Base-by-base conservation (phyloP, 1,140 invertebrate genomes). In the Diorhabda sublineata region DNA sequence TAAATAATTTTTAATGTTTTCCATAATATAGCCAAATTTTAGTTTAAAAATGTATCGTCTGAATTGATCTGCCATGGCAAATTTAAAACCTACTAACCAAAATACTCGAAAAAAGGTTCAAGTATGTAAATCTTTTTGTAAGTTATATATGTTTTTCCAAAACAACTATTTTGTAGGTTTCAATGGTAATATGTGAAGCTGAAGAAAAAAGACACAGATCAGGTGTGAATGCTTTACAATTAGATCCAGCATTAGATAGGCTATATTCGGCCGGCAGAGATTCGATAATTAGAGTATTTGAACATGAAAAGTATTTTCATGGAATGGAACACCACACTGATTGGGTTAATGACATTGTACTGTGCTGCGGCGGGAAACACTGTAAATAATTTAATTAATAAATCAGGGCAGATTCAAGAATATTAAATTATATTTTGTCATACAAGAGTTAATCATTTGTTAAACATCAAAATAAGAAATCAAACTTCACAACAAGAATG, bases 261-360 rank as follows among this genome's bases (percentile, higher is more conserved):
- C 86, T 99, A 26, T 99, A 98, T 84, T 97, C 97, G 1, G 98
- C 97, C 69, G 97, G 97, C n/a, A 86, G 97, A 71, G 98, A 99
- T 84, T 96, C 96, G 58, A 98, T 99, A 73, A 98, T 99, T 76
- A 87, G 98, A 66, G 97, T 98, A 80, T 99, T 97, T 95, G 95
- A 98, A 78, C 85, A 84, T 76, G 93, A 97, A 75, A 89, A 91
- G 59, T 99, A 97, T 81, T 88, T 96, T 57, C 94, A 97, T 77
- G 97, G 96, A 2, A 93, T 96, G 92, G 93, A 96, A 79, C 97
- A 99, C 84, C 98, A 99, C 79, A 99, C 97, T 11, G 98, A 99
- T 83, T 99, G 98, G 98, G 96, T 99, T 8, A 99, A 99, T 84
- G 98, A 99, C 84, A 97, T 99, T 81, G 92, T 99, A 6, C 85